Evolutionary conservation across 2,797 vertebrate genomes (phyloP).

Genomic region (Sebastes iracundus): DNA sequence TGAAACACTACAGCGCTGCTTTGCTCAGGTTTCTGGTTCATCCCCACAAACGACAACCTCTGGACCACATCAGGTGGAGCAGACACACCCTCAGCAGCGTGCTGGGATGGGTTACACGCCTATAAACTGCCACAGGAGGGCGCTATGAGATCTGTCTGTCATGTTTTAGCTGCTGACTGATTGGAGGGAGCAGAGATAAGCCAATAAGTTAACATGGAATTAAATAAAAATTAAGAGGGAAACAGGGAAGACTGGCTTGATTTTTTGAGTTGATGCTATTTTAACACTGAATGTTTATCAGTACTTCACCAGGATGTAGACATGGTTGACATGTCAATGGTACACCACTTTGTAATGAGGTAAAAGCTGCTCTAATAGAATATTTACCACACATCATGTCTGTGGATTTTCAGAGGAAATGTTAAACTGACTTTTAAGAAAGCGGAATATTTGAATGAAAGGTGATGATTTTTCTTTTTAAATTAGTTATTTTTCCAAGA

Average conservation of each 20-base stretch:
- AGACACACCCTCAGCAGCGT: slow-evolving; percentile 34
- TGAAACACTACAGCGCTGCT: slow-evolving; percentile 50
- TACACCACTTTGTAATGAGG: neutral
- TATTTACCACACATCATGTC: neutral
- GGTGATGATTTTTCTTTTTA: neutral
- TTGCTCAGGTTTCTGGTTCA: slow-evolving; percentile 67
- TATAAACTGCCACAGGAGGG: slow-evolving; percentile 62
- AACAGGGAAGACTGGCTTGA: slow-evolving; percentile 1
- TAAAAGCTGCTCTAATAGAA: neutral
- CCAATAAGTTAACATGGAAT: slow-evolving; percentile 52
- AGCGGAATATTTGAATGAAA: neutral
- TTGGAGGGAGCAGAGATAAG: slow-evolving; percentile 35
- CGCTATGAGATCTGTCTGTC: slow-evolving; percentile 45
- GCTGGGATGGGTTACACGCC: slow-evolving; percentile 9
- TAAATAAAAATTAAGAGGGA: slow-evolving; percentile 67
- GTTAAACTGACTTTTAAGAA: neutral
- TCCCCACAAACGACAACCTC: slow-evolving; percentile 20
- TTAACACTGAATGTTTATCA: neutral
- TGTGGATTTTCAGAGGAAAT: neutral
- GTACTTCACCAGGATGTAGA: neutral
- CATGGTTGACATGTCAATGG: neutral
- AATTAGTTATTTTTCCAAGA: slow-evolving; percentile 19
- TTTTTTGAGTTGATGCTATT: slow-evolving; percentile 20
- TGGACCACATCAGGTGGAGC: slow-evolving; percentile 49
- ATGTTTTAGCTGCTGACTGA: slow-evolving; percentile 37